Percentiles rank a stretch among this genome's conserved stretches.
Evolutionary conservation across 2,797 vertebrate genomes (phyloP).

Genomic region (Poeciliopsis turneri): DNA sequence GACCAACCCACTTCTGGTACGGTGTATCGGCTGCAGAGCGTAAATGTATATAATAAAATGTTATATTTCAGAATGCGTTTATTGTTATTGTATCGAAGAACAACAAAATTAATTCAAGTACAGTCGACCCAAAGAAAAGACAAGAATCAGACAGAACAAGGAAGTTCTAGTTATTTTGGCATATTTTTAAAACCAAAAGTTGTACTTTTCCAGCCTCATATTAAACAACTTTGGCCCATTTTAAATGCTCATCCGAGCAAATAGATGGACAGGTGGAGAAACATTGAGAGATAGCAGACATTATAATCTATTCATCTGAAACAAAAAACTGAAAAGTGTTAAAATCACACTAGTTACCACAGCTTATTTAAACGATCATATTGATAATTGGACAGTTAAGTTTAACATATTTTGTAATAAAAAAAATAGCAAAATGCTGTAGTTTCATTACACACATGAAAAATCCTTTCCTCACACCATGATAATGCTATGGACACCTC

Average conservation of each 20-base stretch:
- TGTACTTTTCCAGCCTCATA: not conserved
- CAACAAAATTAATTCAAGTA: no score
- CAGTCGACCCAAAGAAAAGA: no score
- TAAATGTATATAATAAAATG: not conserved
- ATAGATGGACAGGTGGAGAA: not conserved
- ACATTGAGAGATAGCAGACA: not conserved
- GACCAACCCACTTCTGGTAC: not conserved
- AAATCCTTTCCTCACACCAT: constrained; percentile 7
- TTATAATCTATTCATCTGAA: not conserved
- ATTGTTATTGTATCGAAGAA: no score
- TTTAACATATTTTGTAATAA: not conserved
- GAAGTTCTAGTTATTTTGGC: not conserved
- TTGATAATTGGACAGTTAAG: not conserved
- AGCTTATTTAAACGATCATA: not conserved
- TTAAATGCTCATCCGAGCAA: not conserved
- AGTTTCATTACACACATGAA: not conserved
- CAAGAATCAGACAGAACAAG: no score
- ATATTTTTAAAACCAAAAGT: not conserved
- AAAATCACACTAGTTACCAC: not conserved
- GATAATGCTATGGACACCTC: constrained; percentile 25
- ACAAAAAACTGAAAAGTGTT: not conserved
- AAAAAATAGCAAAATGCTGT: not conserved
- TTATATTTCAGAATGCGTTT: not conserved
- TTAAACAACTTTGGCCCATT: not conserved
- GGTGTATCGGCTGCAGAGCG: not conserved